These are phyloP conservation scores for Prionailurus bengalensis DNA, from an alignment of 2,113 vertebrate species.

Conservation along the genomic window DNA sequence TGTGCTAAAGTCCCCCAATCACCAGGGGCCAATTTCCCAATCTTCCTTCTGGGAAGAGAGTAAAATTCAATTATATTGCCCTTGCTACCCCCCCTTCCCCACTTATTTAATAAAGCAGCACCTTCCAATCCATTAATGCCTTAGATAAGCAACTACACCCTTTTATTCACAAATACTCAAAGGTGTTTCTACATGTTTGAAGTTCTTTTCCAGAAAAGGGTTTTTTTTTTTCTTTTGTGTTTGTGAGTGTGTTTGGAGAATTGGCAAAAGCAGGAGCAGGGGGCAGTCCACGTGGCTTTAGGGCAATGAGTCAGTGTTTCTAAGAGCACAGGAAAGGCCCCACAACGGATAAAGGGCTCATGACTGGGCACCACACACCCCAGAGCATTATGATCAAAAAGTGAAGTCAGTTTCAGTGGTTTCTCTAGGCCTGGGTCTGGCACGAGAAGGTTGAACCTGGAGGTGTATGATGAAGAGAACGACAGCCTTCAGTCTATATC, in stretches of 20 bases:
- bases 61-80: conserved; percentile 27
- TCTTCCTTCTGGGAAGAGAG: conserved; percentile 55
- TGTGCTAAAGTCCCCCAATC: neutral
- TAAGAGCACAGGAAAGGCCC: neutral
- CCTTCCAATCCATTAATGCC: neutral
- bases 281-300: neutral
- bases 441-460: neutral
- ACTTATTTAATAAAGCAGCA: neutral
- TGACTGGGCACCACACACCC: neutral
- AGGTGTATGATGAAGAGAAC: neutral
- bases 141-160: conserved; percentile 60
- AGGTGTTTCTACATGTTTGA: conserved; percentile 69
- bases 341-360: neutral
- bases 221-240: conserved; percentile 27
- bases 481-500: neutral
- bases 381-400: neutral
- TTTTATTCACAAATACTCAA: conserved; percentile 39
- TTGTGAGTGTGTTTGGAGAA: neutral
- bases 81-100: neutral
- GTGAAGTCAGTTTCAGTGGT: neutral
- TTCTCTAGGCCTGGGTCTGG: neutral
- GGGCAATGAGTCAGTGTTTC: conserved; percentile 26
- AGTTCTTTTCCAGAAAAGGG: conserved; percentile 60
- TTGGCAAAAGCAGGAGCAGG: neutral
- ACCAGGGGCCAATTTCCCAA: conserved; percentile 55